phyloP scores from a whole-genome alignment of 1,140 invertebrate genomes.

The Fragariocoptes setiger region DNA sequence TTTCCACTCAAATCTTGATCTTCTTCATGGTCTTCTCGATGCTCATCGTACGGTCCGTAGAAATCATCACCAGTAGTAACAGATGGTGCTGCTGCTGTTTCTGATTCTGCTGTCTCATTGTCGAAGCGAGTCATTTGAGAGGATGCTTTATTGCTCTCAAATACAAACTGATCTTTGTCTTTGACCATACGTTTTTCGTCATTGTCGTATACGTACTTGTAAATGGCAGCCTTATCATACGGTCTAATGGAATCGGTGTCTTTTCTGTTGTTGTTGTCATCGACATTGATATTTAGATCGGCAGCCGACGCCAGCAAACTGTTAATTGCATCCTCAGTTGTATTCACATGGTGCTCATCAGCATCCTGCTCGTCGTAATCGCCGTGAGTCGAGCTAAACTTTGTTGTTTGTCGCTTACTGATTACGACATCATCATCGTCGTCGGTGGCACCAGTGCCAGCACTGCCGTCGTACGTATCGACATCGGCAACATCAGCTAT shows the following conservation, averaged over 20 bases:
- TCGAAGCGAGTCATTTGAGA: no score
- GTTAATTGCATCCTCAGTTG: neutral
- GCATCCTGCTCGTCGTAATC: neutral
- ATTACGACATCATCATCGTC: neutral
- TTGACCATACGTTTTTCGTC: neutral
- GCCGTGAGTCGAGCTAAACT: neutral
- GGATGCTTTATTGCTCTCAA: no score
- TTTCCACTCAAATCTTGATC: no score
- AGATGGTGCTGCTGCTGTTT: no score
- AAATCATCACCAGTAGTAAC: no score
- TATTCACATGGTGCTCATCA: neutral
- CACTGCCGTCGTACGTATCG: neutral
- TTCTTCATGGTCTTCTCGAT: no score
- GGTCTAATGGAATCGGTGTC: neutral
- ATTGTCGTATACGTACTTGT: neutral
- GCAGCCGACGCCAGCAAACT: neutral
- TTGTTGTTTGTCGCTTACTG: neutral
- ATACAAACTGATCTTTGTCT: no score
- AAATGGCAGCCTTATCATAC: neutral
- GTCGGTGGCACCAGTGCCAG: neutral
- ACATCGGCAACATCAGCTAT: no score
- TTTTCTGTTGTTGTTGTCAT: neutral
- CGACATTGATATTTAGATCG: neutral
- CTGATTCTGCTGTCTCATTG: no score
- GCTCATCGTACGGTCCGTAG: no score